Base-by-base conservation (phyloP, 2,797 vertebrate species). In the Pygocentrus nattereri region DNA sequence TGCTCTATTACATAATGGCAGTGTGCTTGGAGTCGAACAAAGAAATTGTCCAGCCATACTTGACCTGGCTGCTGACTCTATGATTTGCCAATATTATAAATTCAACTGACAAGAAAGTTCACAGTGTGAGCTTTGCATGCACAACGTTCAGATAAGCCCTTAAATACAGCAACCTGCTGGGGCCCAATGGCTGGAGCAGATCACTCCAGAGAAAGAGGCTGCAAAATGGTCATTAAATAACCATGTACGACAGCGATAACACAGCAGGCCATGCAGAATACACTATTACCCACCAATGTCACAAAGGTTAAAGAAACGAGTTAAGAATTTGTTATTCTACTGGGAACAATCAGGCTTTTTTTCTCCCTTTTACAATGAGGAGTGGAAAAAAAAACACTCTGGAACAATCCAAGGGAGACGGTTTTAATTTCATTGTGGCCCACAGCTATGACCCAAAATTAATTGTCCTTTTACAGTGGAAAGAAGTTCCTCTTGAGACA, bases 341-440 rank as follows among this genome's bases (percentile, higher is more conserved):
- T 87, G 90, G 69, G 76, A 93, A 87, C 89, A 90, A 93, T 92
- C 87, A 90, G 88, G 78, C 79, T 71, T 82, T 91, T 93, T 90
- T 91, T 89, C 92, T 92, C 91, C 89, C 91, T 91, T 64, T 88
- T 47, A 62, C 10, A 59, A 59, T 1, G 13, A 59, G 72, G 10
- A 74, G 15, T 3, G 23, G 69, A 74, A 74, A 84, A 65, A 50
- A n/a, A n/a, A n/a, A n/a, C n/a, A 59, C 30, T 41, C 30, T 76
- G 44, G 85, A 90, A 91, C 89, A 91, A 93, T 92, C 90, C 90
- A 92, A 88, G 84, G 87, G 90, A 90, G 91, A 91, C 86, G 0
- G 80, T 90, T 93, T 94, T 93, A 91, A 94, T 94, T 93, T 93
- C 88, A 82, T 90, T 86, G 88, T 89, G 90, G 90, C 94, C 92